Percentiles rank a stretch among this genome's conserved stretches.
These are phyloP conservation scores for Osmerus eperlanus DNA, from an alignment of 2,113 vertebrate species.

Conservation along the genomic window DNA sequence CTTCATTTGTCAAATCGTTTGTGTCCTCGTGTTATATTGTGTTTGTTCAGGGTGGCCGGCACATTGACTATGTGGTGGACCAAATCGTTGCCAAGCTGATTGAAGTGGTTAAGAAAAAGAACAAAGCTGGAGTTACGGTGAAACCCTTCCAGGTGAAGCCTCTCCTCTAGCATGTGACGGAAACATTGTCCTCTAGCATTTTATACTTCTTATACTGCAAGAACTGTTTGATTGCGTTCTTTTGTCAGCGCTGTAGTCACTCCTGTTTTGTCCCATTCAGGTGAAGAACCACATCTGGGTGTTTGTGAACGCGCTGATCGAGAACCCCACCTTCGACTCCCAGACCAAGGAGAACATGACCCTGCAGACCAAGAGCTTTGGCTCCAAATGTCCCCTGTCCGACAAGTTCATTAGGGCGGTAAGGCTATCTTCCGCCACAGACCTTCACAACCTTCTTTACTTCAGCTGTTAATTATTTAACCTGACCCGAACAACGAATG, in stretches of 20 bases:
- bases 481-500: not conserved
- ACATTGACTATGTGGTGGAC: constrained; percentile 96
- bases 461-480: not conserved
- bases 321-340: constrained; percentile 97
- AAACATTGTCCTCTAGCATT: no score
- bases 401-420: constrained; percentile 96
- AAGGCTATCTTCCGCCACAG: constrained; percentile 56
- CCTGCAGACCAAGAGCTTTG: constrained; percentile 94
- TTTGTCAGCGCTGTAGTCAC: not conserved
- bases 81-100: constrained; percentile 96
- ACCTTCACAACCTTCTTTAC: not conserved
- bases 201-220: no score
- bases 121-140: constrained; percentile 96
- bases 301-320: constrained; percentile 96
- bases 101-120: constrained; percentile 99
- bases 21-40: not conserved
- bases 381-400: constrained; percentile 91
- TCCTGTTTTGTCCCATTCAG: constrained; percentile 61
- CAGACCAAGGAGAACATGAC: constrained; percentile 99
- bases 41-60: constrained; percentile 85
- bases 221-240: not conserved
- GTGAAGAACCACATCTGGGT: constrained; percentile 99
- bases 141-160: constrained; percentile 92
- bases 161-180: no score
- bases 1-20: not conserved